phyloP scores from a whole-genome alignment of 2,113 vertebrate genomes.

The Dipodomys stephensi region DNA sequence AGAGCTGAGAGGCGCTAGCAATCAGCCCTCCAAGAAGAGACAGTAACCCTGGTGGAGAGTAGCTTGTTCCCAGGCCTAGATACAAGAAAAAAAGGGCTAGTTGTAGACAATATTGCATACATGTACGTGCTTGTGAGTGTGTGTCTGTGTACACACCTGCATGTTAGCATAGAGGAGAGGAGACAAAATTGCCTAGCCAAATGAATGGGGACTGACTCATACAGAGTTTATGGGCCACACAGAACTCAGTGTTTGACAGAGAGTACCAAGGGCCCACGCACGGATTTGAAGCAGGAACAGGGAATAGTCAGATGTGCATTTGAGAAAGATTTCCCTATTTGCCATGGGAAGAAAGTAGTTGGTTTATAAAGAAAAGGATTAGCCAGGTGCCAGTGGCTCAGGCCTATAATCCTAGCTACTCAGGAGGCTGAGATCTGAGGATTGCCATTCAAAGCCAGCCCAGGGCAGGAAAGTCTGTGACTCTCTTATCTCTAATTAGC shows the following conservation, averaged over 20 bases:
- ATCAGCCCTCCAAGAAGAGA: not conserved
- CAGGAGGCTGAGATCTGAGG: too few species aligned
- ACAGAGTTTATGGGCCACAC: not conserved
- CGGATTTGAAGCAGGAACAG: not conserved
- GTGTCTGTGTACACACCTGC: not conserved
- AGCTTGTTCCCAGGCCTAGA: not conserved
- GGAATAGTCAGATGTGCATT: not conserved
- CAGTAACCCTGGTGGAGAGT: not conserved
- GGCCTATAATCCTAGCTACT: too few species aligned
- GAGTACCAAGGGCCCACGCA: accelerated
- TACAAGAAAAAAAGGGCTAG: not conserved
- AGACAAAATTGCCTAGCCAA: not conserved
- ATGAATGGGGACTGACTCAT: not conserved
- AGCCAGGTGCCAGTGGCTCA: too few species aligned
- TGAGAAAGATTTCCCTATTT: not conserved
- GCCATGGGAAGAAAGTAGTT: not conserved
- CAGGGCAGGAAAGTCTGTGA: too few species aligned
- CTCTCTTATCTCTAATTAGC: too few species aligned
- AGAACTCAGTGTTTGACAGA: not conserved
- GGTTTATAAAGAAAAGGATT: too few species aligned
- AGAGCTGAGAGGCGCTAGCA: not conserved
- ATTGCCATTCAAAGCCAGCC: too few species aligned
- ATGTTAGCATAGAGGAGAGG: not conserved
- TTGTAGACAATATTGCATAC: not conserved
- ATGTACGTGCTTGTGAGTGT: not conserved